Conservation (phyloP, 2,888 invertebrate genomes). For the Eupithecia abbreviata region DNA sequence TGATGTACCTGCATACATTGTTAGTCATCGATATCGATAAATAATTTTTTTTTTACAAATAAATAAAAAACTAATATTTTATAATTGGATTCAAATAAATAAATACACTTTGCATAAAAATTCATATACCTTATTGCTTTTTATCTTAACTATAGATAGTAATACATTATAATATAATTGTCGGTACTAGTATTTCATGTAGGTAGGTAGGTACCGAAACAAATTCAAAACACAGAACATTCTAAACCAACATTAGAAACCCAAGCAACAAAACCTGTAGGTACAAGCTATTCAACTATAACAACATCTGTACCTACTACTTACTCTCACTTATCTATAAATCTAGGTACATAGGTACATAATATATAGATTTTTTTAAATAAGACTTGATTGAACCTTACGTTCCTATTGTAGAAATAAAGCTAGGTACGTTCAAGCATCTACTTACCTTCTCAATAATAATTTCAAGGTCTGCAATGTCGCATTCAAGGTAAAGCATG, state of each 20-base stretch:
- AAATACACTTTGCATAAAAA: too few species aligned
- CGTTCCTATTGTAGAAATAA: background rate
- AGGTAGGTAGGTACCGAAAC: background rate
- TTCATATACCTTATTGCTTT: too few species aligned
- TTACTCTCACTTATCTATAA: too few species aligned
- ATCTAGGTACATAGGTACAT: too few species aligned
- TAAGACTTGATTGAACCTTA: background rate
- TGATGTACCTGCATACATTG: conserved; percentile 5
- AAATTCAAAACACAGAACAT: too few species aligned
- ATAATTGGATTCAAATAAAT: background rate
- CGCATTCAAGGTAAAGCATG: conserved; percentile 34
- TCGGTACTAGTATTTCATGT: background rate
- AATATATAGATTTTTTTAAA: too few species aligned
- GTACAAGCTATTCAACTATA: too few species aligned
- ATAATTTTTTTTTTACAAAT: background rate
- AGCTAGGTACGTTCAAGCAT: background rate
- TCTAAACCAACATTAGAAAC: too few species aligned
- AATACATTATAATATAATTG: too few species aligned
- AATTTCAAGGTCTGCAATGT: conserved; percentile 29
- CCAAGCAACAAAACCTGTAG: background rate
- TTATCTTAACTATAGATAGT: too few species aligned
- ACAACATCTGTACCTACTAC: too few species aligned
- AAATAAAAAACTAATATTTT: background rate
- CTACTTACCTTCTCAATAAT: background rate
- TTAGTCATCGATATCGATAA: background rate